Conservation (phyloP, 2,797 vertebrate species). For the Enteromius unitaeniatus region DNA sequence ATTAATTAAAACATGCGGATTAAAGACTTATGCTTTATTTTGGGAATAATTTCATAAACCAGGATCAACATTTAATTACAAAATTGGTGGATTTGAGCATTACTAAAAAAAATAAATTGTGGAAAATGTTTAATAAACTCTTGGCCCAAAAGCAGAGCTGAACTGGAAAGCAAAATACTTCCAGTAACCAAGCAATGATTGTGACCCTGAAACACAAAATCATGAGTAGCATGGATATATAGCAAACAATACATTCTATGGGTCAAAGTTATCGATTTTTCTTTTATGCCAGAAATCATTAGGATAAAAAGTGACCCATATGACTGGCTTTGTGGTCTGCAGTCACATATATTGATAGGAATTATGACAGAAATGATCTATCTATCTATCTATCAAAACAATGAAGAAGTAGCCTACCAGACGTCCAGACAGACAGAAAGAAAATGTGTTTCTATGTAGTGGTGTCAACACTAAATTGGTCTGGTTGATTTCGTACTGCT, state of each 20-base stretch:
- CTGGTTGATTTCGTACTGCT: not conserved
- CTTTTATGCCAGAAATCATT: not conserved
- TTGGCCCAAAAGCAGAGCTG: not conserved
- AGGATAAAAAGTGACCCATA: not conserved
- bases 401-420: not conserved
- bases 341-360: not conserved
- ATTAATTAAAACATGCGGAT: slow-evolving; percentile 18
- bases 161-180: not conserved
- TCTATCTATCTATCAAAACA: not conserved
- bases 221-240: not conserved
- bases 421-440: not conserved
- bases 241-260: not conserved
- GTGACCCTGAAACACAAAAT: not conserved
- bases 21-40: slow-evolving; percentile 29
- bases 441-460: not conserved
- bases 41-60: slow-evolving; percentile 33
- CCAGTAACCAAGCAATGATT: not conserved
- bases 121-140: slow-evolving; percentile 15
- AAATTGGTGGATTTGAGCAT: slow-evolving; percentile 28
- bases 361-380: not conserved
- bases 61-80: slow-evolving; percentile 39
- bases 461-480: not conserved
- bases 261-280: not conserved
- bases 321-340: not conserved
- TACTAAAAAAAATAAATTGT: not conserved